Evolutionary conservation across 2,797 vertebrate species (phyloP).

Genomic region (Acanthiza pusilla): DNA sequence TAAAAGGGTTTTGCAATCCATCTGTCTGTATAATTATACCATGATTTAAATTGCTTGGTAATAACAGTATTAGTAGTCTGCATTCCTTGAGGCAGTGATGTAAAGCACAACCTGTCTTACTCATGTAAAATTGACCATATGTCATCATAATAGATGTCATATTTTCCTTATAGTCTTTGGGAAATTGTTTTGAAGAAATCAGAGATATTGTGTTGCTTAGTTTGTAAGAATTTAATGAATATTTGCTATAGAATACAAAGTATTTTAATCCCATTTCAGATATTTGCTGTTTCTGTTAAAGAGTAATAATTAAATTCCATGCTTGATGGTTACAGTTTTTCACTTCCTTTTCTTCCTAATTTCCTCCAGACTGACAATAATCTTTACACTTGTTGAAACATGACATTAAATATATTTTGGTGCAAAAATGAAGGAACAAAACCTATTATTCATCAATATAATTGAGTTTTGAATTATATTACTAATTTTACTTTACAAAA

Average conservation of each 20-base stretch:
- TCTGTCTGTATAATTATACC: conserved; percentile 35
- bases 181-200: neutral
- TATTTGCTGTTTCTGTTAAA: neutral
- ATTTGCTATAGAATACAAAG: neutral
- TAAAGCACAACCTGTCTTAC: conserved; percentile 14
- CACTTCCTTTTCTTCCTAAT: neutral
- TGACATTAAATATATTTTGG: neutral
- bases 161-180: neutral
- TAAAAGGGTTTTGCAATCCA: neutral
- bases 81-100: neutral
- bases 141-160: neutral
- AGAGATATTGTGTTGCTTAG: neutral
- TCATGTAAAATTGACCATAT: conserved; percentile 4
- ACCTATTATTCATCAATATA: neutral
- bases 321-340: neutral
- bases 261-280: neutral
- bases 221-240: neutral
- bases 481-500: neutral
- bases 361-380: neutral
- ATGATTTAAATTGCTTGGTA: conserved; percentile 44
- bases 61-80: conserved; percentile 19
- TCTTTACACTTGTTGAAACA: neutral
- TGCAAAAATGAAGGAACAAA: neutral
- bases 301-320: neutral
- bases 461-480: neutral